phyloP scores from a whole-genome alignment of 2,113 vertebrate genomes.

The Charina bottae region DNA sequence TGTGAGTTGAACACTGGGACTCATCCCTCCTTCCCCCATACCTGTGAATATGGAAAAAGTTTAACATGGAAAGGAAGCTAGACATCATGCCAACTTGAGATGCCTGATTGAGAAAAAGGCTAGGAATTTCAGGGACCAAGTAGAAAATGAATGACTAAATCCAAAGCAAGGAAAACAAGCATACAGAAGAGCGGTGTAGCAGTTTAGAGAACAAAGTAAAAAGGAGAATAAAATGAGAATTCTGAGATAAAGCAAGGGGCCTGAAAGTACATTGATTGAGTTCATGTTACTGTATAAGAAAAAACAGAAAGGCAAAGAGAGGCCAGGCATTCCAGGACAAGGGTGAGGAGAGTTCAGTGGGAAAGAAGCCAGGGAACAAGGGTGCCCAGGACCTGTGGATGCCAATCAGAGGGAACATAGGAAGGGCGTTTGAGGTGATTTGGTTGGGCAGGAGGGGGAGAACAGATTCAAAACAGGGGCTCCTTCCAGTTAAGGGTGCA shows the following conservation, averaged over 20 bases:
- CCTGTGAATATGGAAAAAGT: background rate
- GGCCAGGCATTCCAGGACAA: background rate
- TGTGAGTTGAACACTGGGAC: background rate
- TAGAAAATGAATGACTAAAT: background rate
- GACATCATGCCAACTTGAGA: background rate
- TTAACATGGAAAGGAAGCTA: background rate
- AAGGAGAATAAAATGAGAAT: background rate
- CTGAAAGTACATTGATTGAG: background rate
- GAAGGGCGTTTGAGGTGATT: background rate
- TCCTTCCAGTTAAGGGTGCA: background rate
- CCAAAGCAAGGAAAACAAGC: background rate
- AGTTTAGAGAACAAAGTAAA: background rate
- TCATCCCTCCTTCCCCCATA: background rate
- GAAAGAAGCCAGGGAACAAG: background rate
- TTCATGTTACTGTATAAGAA: background rate
- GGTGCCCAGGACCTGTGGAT: background rate
- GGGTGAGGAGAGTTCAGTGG: background rate
- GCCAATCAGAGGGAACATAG: background rate
- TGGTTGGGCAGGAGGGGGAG: background rate
- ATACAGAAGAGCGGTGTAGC: background rate
- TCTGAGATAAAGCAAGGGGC: background rate
- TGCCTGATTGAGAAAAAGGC: background rate
- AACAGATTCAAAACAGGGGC: background rate
- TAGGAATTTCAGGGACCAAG: background rate
- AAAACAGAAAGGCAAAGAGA: background rate